Conservation (phyloP, 2,797 vertebrate species). For the Meriones psammophilus region DNA sequence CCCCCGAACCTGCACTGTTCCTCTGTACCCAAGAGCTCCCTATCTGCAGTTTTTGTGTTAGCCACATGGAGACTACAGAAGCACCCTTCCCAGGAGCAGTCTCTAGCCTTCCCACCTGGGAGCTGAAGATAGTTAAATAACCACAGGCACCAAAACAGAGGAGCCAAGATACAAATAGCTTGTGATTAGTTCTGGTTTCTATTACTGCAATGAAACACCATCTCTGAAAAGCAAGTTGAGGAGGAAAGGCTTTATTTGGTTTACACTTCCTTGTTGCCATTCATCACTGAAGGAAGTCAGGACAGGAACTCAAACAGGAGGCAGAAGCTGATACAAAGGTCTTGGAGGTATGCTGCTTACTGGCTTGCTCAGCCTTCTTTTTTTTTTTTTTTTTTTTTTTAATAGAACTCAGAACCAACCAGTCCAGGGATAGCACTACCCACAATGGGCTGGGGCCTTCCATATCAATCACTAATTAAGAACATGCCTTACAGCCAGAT, state of each 20-base stretch:
- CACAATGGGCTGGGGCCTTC: not conserved
- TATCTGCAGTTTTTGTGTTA: not conserved
- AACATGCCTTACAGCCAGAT: not conserved
- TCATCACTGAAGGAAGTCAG: not conserved
- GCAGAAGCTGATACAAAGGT: not conserved
- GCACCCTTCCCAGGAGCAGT: not conserved
- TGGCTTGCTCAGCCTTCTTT: not conserved
- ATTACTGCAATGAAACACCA: not conserved
- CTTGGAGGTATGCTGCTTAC: not conserved
- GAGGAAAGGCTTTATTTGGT: not conserved
- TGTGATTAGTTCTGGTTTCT: not conserved
- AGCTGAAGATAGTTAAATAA: not conserved
- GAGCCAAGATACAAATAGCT: not conserved
- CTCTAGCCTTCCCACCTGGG: not conserved
- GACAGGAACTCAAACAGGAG: not conserved
- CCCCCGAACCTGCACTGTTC: not conserved
- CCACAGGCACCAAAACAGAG: not conserved
- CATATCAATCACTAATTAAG: not conserved
- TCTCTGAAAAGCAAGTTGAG: not conserved
- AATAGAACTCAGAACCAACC: not conserved
- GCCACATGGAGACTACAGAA: not conserved
- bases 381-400: not conserved
- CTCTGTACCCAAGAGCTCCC: not conserved
- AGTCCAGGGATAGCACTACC: not conserved
- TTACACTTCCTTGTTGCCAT: not conserved